Evolutionary conservation across 2,888 invertebrate species (phyloP).

Genomic region (Tanypteryx hageni): DNA sequence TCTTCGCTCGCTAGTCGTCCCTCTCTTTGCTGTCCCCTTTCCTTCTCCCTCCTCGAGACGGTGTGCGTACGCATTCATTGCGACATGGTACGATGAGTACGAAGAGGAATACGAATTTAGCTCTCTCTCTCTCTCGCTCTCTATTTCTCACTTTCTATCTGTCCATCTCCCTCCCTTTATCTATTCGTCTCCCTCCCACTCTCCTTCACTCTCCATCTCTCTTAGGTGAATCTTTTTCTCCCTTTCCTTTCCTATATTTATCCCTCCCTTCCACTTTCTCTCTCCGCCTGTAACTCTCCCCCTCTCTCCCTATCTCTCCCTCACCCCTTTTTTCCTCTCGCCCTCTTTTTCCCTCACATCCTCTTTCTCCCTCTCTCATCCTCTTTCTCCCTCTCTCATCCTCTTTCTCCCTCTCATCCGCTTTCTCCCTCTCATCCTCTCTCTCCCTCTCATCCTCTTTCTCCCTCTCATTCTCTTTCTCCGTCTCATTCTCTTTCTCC

Average conservation of each 20-base stretch:
- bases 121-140: not conserved
- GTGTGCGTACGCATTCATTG: not conserved
- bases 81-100: conserved; percentile 1
- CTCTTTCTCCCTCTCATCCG: not conserved
- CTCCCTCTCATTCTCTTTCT: not conserved
- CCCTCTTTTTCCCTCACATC: not conserved
- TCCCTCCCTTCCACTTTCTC: not conserved
- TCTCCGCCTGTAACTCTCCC: not conserved
- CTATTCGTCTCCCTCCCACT: no score
- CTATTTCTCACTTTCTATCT: not conserved
- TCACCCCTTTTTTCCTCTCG: not conserved
- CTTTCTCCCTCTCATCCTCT: not conserved
- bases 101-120: not conserved
- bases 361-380: not conserved
- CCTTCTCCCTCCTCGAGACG: not conserved
- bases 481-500: not conserved
- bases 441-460: no score
- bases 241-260: not conserved
- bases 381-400: not conserved
- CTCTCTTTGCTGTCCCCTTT: no score
- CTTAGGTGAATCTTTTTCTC: no score
- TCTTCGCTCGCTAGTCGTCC: not conserved
- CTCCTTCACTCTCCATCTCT: no score
- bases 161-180: not conserved
- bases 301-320: not conserved